Evolutionary conservation across 2,888 invertebrate genomes (phyloP).

Genomic region (Clivina fossor): DNA sequence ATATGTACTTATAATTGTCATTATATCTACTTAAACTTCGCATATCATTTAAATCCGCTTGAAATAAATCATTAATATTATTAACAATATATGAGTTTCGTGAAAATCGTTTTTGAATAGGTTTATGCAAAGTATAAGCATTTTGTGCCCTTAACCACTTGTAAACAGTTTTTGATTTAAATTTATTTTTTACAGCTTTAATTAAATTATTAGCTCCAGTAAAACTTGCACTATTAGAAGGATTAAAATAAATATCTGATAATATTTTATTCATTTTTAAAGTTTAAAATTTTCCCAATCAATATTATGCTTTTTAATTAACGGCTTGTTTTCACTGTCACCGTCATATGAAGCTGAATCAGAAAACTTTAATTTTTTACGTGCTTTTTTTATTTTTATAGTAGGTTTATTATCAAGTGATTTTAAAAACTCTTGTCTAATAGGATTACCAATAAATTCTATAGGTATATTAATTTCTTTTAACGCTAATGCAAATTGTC

Average conservation of each 20-base stretch:
- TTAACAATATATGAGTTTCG: slow-evolving; percentile 20
- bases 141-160: slow-evolving; percentile 29
- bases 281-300: not conserved
- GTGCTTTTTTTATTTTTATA: not conserved
- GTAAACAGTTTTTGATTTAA: slow-evolving; percentile 11
- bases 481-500: too few species aligned
- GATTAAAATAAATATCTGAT: slow-evolving; percentile 22
- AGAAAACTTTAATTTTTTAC: not conserved
- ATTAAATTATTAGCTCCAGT: slow-evolving; percentile 11
- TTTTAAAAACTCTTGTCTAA: not conserved
- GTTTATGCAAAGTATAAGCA: slow-evolving; percentile 30
- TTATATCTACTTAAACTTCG: slow-evolving; percentile 2
- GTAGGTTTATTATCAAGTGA: not conserved
- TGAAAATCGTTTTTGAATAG: slow-evolving; percentile 20
- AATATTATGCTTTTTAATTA: not conserved
- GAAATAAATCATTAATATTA: slow-evolving; percentile 35
- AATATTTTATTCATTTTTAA: slow-evolving; percentile 10
- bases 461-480: not conserved
- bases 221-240: slow-evolving; percentile 31
- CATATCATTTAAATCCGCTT: slow-evolving; percentile 32
- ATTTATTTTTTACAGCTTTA: too few species aligned
- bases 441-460: not conserved
- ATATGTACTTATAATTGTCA: slow-evolving; percentile 15
- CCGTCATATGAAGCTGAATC: not conserved
- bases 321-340: not conserved